Conservation (phyloP, 2,797 vertebrate genomes). For the Triplophysa yarkandensis region DNA sequence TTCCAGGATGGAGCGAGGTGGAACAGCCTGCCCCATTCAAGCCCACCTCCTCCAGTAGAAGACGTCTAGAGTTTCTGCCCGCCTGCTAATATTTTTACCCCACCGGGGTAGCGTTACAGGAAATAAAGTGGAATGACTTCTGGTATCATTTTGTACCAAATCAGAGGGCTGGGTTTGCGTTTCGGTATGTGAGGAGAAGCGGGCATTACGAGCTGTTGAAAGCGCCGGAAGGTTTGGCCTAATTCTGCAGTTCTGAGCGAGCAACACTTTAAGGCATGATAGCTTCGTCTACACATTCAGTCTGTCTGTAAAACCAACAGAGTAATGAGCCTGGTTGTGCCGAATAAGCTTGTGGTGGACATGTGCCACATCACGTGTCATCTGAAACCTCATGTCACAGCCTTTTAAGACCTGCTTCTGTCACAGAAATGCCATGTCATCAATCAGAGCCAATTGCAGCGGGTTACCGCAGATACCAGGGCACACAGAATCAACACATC, state of each 20-base stretch:
- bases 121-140: slow-evolving; percentile 88
- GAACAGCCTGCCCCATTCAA: slow-evolving; percentile 70
- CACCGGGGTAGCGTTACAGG: slow-evolving; percentile 92
- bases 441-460: slow-evolving; percentile 67
- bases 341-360: slow-evolving; percentile 24
- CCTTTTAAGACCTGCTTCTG: slow-evolving; percentile 64
- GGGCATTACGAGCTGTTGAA: slow-evolving; percentile 56
- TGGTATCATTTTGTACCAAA: slow-evolving; percentile 83
- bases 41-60: slow-evolving; percentile 73
- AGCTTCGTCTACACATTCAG: background rate
- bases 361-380: slow-evolving; percentile 65
- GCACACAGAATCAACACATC: slow-evolving; percentile 18
- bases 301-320: slow-evolving; percentile 4
- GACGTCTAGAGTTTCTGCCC: slow-evolving; percentile 80
- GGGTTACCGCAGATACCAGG: slow-evolving; percentile 60
- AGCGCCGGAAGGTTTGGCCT: slow-evolving; percentile 7
- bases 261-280: background rate
- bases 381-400: slow-evolving; percentile 70
- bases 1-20: slow-evolving; percentile 67
- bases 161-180: slow-evolving; percentile 71
- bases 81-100: slow-evolving; percentile 93
- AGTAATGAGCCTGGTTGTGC: background rate
- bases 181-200: slow-evolving; percentile 61
- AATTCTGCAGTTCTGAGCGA: slow-evolving; percentile 17
- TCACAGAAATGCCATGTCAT: slow-evolving; percentile 71